phyloP scores from a whole-genome alignment of 1,140 invertebrate species.

The Scaptomyza montana region DNA sequence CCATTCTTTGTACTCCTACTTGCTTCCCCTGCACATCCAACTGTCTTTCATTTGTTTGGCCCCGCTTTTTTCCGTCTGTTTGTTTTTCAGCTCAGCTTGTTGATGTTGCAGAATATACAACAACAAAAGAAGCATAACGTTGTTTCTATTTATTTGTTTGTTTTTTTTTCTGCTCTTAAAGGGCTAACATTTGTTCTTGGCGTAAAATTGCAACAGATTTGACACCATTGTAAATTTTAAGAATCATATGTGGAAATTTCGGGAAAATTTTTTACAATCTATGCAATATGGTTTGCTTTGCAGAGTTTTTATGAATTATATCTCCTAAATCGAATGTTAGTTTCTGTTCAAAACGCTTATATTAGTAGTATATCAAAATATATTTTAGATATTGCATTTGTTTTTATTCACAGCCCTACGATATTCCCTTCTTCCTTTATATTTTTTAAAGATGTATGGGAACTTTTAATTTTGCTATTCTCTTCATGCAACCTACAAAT shows the following conservation, averaged over 20 bases:
- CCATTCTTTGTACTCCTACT: background rate
- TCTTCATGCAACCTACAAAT: background rate
- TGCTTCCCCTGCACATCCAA: background rate
- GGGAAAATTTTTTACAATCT: background rate
- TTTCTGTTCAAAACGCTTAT: too few species aligned
- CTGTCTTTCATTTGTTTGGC: background rate
- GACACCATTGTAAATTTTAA: conserved; percentile 17
- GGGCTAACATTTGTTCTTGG: conserved; percentile 23
- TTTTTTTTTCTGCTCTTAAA: background rate
- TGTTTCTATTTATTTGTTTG: conserved; percentile 15
- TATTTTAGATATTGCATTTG: too few species aligned
- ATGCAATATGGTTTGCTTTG: too few species aligned
- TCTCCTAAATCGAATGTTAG: too few species aligned
- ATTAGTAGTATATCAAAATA: too few species aligned
- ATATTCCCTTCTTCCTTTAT: too few species aligned
- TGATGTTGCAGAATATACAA: conserved; percentile 35
- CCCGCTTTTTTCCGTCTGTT: conserved; percentile 13
- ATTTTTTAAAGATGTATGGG: too few species aligned
- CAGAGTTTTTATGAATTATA: too few species aligned
- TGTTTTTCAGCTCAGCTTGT: conserved; percentile 33
- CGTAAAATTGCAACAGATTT: conserved; percentile 12
- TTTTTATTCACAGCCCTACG: too few species aligned
- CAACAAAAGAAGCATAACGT: conserved; percentile 8
- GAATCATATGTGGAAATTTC: conserved; percentile 2
- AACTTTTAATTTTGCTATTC: background rate